phyloP scores from a whole-genome alignment of 2,113 vertebrate species.

The Equus przewalskii region DNA sequence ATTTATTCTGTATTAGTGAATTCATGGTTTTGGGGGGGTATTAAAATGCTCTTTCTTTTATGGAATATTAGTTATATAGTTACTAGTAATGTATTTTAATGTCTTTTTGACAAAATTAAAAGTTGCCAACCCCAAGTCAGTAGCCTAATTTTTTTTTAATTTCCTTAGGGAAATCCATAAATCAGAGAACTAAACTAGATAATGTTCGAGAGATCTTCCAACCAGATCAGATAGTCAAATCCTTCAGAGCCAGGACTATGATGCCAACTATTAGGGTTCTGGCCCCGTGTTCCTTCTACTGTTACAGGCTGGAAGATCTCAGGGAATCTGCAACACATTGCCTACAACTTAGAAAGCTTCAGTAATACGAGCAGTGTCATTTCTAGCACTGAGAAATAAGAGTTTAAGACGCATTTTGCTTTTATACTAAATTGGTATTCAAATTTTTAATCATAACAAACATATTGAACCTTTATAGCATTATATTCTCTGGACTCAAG shows the following conservation, averaged over 20 bases:
- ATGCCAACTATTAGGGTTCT: background rate
- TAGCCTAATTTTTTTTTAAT: background rate
- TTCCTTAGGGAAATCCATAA: background rate
- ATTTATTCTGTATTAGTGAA: background rate
- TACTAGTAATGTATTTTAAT: background rate
- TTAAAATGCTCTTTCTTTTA: background rate
- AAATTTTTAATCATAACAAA: conserved; percentile 20
- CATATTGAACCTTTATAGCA: background rate
- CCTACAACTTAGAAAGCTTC: background rate
- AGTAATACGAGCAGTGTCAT: background rate
- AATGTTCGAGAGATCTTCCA: background rate
- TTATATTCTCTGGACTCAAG: conserved; percentile 27
- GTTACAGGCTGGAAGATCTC: background rate
- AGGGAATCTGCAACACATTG: background rate
- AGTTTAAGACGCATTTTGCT: background rate
- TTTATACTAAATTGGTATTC: background rate
- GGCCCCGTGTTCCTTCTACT: background rate
- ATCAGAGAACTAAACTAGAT: background rate
- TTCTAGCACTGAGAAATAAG: background rate
- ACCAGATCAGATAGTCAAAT: background rate
- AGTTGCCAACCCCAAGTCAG: background rate
- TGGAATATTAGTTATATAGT: background rate
- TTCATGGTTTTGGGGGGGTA: background rate
- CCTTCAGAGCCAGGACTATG: background rate
- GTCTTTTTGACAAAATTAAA: background rate